Conservation (phyloP, 30 jellyfish, hydroid and myxozoan genomes). For the Aurelia aurita complex sp. Pacific region DNA sequence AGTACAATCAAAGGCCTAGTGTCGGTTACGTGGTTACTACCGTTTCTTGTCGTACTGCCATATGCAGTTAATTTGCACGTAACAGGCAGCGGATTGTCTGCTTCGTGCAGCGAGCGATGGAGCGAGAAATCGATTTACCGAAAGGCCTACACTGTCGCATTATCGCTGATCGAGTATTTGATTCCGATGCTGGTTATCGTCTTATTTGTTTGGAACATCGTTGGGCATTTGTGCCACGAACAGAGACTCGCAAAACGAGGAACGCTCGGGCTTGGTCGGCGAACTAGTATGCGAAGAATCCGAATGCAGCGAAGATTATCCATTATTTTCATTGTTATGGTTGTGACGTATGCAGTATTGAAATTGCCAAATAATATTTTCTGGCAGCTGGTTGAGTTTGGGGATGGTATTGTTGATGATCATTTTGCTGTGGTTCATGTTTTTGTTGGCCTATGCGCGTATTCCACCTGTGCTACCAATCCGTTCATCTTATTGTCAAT, state of each 20-base stretch:
- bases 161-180: conserved; percentile 56
- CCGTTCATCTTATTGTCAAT: conserved; percentile 60
- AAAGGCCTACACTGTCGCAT: conserved; percentile 41
- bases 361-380: conserved; percentile 72
- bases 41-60: conserved; percentile 58
- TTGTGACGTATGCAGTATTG: conserved; percentile 47
- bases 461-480: conserved; percentile 69
- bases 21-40: conserved; percentile 46
- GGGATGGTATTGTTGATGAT: conserved; percentile 8
- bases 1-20: conserved; percentile 23
- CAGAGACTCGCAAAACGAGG: conserved; percentile 28
- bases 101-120: conserved; percentile 46
- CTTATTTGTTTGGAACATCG: conserved; percentile 29
- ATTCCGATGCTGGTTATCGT: conserved; percentile 41
- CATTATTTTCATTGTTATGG: conserved; percentile 59
- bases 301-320: conserved; percentile 43
- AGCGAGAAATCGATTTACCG: conserved; percentile 7
- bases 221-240: conserved; percentile 35
- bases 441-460: conserved; percentile 68
- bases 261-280: conserved; percentile 58
- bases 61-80: conserved; percentile 52
- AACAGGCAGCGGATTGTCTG: background rate
- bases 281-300: conserved; percentile 44
- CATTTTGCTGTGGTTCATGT: conserved; percentile 21
- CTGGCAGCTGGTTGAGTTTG: conserved; percentile 79